These are phyloP conservation scores for Liodrosophila aerea DNA, from an alignment of 2,888 invertebrate genomes.

Conservation along the genomic window DNA sequence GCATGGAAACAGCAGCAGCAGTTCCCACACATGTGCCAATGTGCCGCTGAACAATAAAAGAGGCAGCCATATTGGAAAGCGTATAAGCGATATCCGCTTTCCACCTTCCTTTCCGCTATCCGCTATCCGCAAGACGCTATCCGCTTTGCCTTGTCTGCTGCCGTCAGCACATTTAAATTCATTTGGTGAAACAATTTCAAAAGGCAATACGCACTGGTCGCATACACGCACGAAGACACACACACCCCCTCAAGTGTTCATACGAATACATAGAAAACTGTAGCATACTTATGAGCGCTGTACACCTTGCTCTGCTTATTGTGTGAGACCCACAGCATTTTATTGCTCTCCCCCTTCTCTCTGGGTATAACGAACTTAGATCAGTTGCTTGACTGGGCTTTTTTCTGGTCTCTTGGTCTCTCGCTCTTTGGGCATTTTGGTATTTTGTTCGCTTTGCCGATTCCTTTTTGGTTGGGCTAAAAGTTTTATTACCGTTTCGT, in stretches of 20 bases:
- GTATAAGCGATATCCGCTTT: slow-evolving; percentile 20
- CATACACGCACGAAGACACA: slow-evolving; percentile 23
- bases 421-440: slow-evolving; percentile 10
- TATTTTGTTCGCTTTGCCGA: neutral
- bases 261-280: slow-evolving; percentile 32
- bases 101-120: slow-evolving; percentile 16
- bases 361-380: slow-evolving; percentile 65
- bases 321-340: slow-evolving; percentile 52
- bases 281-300: slow-evolving; percentile 72
- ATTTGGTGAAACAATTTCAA: slow-evolving; percentile 70
- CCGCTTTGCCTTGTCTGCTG: slow-evolving; percentile 19
- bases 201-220: slow-evolving; percentile 25
- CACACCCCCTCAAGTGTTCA: slow-evolving; percentile 21
- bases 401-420: slow-evolving; percentile 28
- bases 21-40: slow-evolving; percentile 6
- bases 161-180: slow-evolving; percentile 75
- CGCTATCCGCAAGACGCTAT: neutral
- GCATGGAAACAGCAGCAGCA: slow-evolving; percentile 20
- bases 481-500: slow-evolving; percentile 72
- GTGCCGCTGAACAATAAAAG: slow-evolving; percentile 47
- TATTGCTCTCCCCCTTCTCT: slow-evolving; percentile 49
- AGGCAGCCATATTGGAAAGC: slow-evolving; percentile 53
- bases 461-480: slow-evolving; percentile 45
- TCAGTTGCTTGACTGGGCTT: slow-evolving; percentile 44
- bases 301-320: slow-evolving; percentile 52